Evolutionary conservation across 2,797 vertebrate genomes (phyloP).

Genomic region (Bufotes viridis): DNA sequence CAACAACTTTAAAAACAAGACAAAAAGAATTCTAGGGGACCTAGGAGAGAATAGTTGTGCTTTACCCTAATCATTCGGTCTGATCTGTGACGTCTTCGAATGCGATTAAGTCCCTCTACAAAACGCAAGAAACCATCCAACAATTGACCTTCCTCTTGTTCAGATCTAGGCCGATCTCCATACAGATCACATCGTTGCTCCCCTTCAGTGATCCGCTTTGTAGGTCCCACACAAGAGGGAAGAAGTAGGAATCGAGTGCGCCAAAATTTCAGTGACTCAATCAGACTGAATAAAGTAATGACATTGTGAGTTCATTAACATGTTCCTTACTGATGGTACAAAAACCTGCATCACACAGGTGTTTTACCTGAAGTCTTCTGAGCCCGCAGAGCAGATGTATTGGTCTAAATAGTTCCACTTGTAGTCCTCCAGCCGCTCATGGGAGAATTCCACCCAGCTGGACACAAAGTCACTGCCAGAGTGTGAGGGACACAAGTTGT

Average conservation of each 20-base stretch:
- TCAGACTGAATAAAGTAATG: constrained; percentile 77
- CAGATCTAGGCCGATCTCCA: constrained; percentile 81
- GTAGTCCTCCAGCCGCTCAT: constrained; percentile 96
- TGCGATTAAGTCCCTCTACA: constrained; percentile 95
- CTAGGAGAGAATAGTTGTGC: background rate
- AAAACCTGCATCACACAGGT: background rate
- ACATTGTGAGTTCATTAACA: background rate
- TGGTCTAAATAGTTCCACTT: constrained; percentile 99
- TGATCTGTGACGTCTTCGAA: constrained; percentile 91
- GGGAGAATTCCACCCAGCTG: constrained; percentile 98
- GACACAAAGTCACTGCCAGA: constrained; percentile 88
- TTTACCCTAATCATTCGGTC: constrained; percentile 91
- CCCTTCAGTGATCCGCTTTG: constrained; percentile 89
- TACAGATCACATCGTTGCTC: constrained; percentile 94
- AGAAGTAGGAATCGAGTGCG: constrained; percentile 93
- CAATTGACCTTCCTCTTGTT: constrained; percentile 89
- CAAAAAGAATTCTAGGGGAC: background rate
- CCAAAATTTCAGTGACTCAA: constrained; percentile 98
- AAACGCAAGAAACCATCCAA: constrained; percentile 95
- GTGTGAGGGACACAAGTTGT: constrained; percentile 94
- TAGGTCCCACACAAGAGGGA: constrained; percentile 88
- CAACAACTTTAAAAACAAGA: background rate
- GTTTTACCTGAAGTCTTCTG: constrained; percentile 94
- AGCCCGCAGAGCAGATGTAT: constrained; percentile 97
- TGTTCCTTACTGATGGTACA: no score